Percentiles rank a stretch among this genome's conserved stretches.
phyloP scores from a whole-genome alignment of 2,797 vertebrate genomes.

The Uromys caudimaculatus region DNA sequence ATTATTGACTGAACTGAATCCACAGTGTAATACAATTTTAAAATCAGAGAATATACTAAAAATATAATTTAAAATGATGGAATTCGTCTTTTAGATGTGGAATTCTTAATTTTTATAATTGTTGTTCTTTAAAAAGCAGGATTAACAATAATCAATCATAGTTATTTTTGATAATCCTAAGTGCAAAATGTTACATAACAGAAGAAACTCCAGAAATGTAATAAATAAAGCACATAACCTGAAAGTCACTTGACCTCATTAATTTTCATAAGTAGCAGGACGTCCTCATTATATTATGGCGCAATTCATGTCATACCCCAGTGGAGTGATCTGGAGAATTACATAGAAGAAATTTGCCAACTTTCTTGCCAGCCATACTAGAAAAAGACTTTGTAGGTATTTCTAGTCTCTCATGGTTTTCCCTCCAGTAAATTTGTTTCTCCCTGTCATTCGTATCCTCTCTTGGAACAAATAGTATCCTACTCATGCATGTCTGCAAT shows the following conservation, averaged over 20 bases:
- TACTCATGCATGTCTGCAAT: neutral
- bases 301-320: neutral
- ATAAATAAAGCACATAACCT: neutral
- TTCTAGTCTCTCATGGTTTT: slow-evolving; percentile 40
- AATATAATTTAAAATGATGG: neutral
- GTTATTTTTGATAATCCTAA: slow-evolving; percentile 39
- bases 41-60: slow-evolving; percentile 28
- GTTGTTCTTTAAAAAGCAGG: neutral
- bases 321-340: neutral
- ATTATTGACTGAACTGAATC: slow-evolving; percentile 36
- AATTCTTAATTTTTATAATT: neutral
- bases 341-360: slow-evolving; percentile 23
- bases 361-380: neutral
- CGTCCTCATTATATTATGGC: neutral
- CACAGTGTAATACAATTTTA: slow-evolving; percentile 11
- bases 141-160: slow-evolving; percentile 12
- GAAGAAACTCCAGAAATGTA: neutral
- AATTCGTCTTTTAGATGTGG: neutral
- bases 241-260: slow-evolving; percentile 14
- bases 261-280: neutral
- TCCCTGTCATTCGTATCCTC: neutral
- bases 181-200: slow-evolving; percentile 10
- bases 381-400: neutral
- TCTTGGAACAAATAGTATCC: neutral
- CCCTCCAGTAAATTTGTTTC: neutral